Evolutionary conservation across 1,140 invertebrate species (phyloP), one percentile per base, ranked within the genome.

Genomic region (Heliconius congener): DNA sequence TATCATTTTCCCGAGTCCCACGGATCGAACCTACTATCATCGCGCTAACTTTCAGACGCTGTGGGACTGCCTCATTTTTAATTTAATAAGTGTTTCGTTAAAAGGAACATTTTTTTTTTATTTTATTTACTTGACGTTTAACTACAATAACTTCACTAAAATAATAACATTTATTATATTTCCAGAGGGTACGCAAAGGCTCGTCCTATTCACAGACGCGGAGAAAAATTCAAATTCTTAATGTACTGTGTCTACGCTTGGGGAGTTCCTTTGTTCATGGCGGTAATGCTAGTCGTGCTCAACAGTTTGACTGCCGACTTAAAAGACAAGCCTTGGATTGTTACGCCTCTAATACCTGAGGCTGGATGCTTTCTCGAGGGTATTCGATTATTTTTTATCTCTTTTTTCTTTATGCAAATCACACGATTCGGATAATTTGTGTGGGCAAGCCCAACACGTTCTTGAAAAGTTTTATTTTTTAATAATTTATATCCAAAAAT

Each of bases 201-300:
- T 16, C 85, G 92, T 8, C 85, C 87, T 0, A 93, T 92, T 5
- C 88, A 94, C 55, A 84, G 92, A 16, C 83, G 88, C 1, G 91
- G 92, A n/a, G 94, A 95, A 76, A 89, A 84, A 13, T 95, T 93
- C 82, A 90, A 96, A 18, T 96, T 96, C 82, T 85, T 95, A 52
- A 95, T 95, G 87, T 96, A 96, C 81, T 96, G 95, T 9, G 50
- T 95, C 6, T 96, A 96, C 87, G 96, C 95, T 2, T 96, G 94
- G 93, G 95, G 95, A 3, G 83, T 95, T 5, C 95, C 96, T 0
- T 19, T 86, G 1, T 60, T 73, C 0, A 88, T 93, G 88, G 86
- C 88, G 0, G 78, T 87, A 2, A 76, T 30, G 6, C 39, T 90
- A 1, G 76, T 75, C 0, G 52, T 86, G 0, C 76, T 93, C 1